These are phyloP conservation scores for Lagopus leucura DNA, from an alignment of 2,113 vertebrate genomes.

Conservation along the genomic window DNA sequence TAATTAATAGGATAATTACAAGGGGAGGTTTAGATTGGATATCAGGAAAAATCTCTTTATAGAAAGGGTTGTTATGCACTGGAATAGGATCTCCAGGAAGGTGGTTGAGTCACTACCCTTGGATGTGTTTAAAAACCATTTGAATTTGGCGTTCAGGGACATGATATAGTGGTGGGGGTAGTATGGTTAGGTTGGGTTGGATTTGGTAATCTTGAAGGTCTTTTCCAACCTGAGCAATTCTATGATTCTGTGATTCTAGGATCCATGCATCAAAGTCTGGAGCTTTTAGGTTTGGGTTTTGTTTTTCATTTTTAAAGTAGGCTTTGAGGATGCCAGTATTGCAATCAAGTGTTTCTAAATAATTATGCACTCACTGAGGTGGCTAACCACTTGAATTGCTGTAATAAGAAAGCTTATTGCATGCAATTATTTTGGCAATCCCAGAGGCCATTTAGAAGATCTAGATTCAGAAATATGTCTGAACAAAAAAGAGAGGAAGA, in stretches of 20 bases:
- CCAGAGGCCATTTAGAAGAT: background rate
- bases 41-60: too few species aligned
- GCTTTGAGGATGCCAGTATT: background rate
- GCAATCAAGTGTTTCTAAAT: slow-evolving; percentile 21
- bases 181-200: too few species aligned
- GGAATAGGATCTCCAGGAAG: too few species aligned
- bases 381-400: slow-evolving; percentile 18
- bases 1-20: background rate
- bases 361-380: slow-evolving; percentile 28
- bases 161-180: too few species aligned
- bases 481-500: background rate
- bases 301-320: background rate
- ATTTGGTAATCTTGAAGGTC: too few species aligned
- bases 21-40: background rate
- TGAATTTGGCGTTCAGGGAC: too few species aligned
- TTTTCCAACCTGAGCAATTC: too few species aligned
- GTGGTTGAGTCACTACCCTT: too few species aligned
- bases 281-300: background rate
- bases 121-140: too few species aligned
- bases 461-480: background rate
- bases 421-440: background rate
- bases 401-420: slow-evolving; percentile 8
- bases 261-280: background rate
- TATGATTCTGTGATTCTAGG: background rate
- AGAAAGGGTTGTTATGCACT: too few species aligned